phyloP scores from a whole-genome alignment of 2,113 vertebrate genomes.

The Cyprinodon tularosa region DNA sequence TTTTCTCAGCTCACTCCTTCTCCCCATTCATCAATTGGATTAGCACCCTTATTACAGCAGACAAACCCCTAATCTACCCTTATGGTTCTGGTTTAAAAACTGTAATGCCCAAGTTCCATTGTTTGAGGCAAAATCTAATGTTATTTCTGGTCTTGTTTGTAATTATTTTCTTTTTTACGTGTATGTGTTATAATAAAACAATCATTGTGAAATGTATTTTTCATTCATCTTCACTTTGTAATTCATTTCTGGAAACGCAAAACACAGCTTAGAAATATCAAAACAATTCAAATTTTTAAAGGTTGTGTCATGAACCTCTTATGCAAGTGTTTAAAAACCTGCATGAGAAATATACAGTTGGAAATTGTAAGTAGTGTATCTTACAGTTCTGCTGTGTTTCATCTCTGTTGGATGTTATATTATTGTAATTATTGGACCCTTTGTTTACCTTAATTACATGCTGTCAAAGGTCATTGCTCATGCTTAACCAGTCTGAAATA shows the following conservation, averaged over 20 bases:
- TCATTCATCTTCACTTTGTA: not conserved
- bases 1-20: too few relatives aligned
- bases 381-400: not conserved
- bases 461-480: not conserved
- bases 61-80: too few relatives aligned
- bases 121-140: not conserved
- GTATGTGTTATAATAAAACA: too few relatives aligned
- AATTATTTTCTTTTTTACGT: too few relatives aligned
- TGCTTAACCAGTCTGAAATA: conserved; percentile 7
- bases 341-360: too few relatives aligned
- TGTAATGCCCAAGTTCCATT: too few relatives aligned
- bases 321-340: too few relatives aligned
- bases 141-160: too few relatives aligned
- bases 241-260: not conserved
- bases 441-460: not conserved
- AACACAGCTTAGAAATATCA: not conserved
- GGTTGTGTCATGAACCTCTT: not conserved
- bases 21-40: too few relatives aligned
- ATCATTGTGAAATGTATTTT: not conserved
- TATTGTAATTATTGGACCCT: not conserved
- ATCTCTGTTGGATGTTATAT: not conserved
- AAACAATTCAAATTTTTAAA: not conserved
- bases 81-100: too few relatives aligned
- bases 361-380: not conserved
- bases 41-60: too few relatives aligned